These are phyloP conservation scores for Vulpes lagopus DNA, from an alignment of 2,113 vertebrate genomes.

Conservation along the genomic window DNA sequence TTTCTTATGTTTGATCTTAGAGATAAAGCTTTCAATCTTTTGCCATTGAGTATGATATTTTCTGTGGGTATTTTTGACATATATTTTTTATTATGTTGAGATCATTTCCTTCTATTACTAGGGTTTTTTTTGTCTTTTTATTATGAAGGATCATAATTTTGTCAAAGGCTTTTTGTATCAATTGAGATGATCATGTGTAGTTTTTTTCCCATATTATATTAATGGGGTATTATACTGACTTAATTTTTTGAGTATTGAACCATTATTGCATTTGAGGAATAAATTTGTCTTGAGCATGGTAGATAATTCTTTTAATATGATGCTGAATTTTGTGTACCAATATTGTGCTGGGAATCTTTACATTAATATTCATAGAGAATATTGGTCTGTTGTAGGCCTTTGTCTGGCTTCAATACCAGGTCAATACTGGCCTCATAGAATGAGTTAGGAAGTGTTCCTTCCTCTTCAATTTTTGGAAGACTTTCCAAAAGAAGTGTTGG, in stretches of 20 bases:
- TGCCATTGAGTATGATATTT: background rate
- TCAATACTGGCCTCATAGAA: background rate
- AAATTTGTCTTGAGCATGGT: background rate
- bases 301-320: background rate
- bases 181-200: background rate
- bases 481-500: background rate
- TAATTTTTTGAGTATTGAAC: background rate
- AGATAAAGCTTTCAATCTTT: background rate
- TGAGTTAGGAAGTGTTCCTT: background rate
- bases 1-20: background rate
- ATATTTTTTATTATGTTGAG: background rate
- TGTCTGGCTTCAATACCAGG: background rate
- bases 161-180: background rate
- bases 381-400: background rate
- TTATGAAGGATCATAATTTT: background rate
- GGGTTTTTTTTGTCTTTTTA: background rate
- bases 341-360: background rate
- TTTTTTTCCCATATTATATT: background rate
- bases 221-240: background rate
- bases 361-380: background rate
- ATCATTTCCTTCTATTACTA: background rate
- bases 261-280: background rate
- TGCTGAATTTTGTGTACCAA: background rate
- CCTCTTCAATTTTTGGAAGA: background rate
- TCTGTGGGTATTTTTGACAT: background rate